Evolutionary conservation across 2,113 vertebrate genomes (phyloP).

Genomic region (Sakesphorus luctuosus): DNA sequence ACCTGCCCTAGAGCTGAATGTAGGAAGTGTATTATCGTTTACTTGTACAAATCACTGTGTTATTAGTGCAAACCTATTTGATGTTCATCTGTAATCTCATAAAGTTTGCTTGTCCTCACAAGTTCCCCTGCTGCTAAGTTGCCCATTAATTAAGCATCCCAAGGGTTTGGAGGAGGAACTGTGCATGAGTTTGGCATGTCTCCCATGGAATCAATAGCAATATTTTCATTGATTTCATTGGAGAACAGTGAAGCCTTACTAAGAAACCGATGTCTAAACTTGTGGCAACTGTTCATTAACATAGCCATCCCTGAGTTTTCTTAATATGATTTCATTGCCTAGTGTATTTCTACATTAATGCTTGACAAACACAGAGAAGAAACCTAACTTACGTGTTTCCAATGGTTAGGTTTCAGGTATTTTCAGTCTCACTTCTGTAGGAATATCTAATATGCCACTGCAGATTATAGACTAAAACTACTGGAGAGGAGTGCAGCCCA

Average conservation of each 20-base stretch:
- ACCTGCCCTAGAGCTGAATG: not conserved
- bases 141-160: not conserved
- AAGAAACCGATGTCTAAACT: not conserved
- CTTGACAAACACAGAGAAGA: not conserved
- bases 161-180: not conserved
- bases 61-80: not conserved
- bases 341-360: not conserved
- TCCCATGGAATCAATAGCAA: not conserved
- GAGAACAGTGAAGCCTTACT: not conserved
- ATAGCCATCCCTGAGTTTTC: not conserved
- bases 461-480: not conserved
- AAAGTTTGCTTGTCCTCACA: not conserved
- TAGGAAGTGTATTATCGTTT: not conserved
- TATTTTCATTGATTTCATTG: not conserved
- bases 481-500: not conserved
- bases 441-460: not conserved
- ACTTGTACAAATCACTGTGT: not conserved
- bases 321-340: accelerated
- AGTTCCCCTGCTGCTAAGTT: not conserved
- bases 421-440: not conserved
- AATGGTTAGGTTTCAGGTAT: not conserved
- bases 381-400: not conserved
- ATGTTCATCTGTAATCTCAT: not conserved
- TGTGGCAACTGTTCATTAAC: not conserved
- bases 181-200: not conserved